A percentile compares a stretch with the other conserved stretches of the same genome.
Evolutionary conservation across 2,113 vertebrate species (phyloP).

Genomic region (Synchiropus splendidus): DNA sequence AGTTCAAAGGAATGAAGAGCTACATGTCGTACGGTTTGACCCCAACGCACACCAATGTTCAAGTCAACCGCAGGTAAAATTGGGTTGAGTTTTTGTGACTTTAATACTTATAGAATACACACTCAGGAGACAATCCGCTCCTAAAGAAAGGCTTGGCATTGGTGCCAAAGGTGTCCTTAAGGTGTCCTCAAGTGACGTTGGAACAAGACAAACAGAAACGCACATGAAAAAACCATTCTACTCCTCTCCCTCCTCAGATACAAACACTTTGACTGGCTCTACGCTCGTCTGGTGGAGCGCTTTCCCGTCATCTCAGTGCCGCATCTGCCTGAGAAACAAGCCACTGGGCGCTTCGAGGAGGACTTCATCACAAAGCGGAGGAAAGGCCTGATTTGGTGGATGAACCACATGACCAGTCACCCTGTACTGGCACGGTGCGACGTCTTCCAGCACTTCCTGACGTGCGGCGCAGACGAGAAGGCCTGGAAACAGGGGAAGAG

Average conservation of each 20-base stretch:
- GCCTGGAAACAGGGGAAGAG: conserved; percentile 96
- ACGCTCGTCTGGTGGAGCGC: conserved; percentile 83
- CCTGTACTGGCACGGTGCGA: conserved; percentile 87
- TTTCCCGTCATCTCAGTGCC: conserved; percentile 95
- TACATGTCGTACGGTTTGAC: conserved; percentile 94
- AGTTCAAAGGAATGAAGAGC: conserved; percentile 99
- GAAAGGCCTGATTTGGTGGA: conserved; percentile 94
- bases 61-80: conserved; percentile 79
- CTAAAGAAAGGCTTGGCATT: too few species aligned
- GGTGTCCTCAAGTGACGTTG: too few species aligned
- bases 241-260: conserved; percentile 56
- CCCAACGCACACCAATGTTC: conserved; percentile 81
- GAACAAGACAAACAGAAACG: too few species aligned
- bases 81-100: too few species aligned
- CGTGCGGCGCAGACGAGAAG: conserved; percentile 84
- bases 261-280: conserved; percentile 98
- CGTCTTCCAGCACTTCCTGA: conserved; percentile 94
- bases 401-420: conserved; percentile 97
- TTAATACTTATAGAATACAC: too few species aligned
- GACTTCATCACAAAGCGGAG: conserved; percentile 95
- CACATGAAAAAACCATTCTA: too few species aligned
- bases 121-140: too few species aligned
- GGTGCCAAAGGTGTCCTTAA: too few species aligned
- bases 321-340: conserved; percentile 93
- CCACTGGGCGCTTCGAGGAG: conserved; percentile 92